Conservation (phyloP, 2,113 vertebrate genomes). For the Donacobius atricapilla region DNA sequence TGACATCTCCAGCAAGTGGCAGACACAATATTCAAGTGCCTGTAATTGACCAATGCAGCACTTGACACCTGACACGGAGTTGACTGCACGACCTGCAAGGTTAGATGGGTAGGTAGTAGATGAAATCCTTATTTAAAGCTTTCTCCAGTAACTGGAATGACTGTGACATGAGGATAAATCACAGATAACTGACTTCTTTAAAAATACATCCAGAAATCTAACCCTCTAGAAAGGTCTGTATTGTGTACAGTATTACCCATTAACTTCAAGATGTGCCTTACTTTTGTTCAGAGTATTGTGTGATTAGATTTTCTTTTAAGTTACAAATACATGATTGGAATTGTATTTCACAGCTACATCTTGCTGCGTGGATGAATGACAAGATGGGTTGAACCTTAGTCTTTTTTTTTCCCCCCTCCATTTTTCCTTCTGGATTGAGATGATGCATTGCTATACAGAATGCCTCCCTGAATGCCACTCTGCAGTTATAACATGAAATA, state of each 20-base stretch:
- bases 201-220: constrained; percentile 57
- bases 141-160: constrained; percentile 44
- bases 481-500: constrained; percentile 56
- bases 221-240: constrained; percentile 47
- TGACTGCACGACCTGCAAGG: constrained; percentile 58
- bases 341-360: constrained; percentile 41
- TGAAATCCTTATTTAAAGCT: constrained; percentile 59
- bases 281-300: constrained; percentile 45
- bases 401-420: background rate
- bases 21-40: constrained; percentile 67
- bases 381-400: constrained; percentile 33
- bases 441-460: constrained; percentile 37
- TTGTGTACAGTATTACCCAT: constrained; percentile 45
- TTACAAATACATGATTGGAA: constrained; percentile 50
- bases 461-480: constrained; percentile 26
- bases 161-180: constrained; percentile 60
- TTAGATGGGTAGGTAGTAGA: constrained; percentile 52
- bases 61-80: constrained; percentile 33
- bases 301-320: constrained; percentile 17
- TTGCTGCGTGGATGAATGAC: constrained; percentile 28
- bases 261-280: constrained; percentile 45
- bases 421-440: constrained; percentile 42
- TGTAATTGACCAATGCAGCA: constrained; percentile 69
- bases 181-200: constrained; percentile 39
- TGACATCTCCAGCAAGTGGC: constrained; percentile 65